Evolutionary conservation across 2,113 vertebrate species (phyloP).

Genomic region (Sprattus sprattus): DNA sequence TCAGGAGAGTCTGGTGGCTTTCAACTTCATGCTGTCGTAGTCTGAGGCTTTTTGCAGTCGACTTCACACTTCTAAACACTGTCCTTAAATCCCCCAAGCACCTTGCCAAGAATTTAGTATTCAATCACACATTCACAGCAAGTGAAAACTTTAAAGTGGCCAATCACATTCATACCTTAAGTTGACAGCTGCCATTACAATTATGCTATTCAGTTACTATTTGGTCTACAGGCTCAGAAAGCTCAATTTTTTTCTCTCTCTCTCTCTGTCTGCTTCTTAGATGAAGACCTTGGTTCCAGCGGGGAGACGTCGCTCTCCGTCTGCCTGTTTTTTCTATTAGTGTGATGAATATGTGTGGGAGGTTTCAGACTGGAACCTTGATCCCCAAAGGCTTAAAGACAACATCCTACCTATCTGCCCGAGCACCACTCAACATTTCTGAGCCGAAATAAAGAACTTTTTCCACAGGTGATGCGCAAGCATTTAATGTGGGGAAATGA

Average conservation of each 20-base stretch:
- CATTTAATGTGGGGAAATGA: not conserved
- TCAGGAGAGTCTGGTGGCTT: not conserved
- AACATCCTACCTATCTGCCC: slow-evolving; percentile 68
- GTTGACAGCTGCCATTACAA: slow-evolving; percentile 1
- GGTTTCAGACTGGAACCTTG: slow-evolving; percentile 68
- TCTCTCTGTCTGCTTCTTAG: not conserved
- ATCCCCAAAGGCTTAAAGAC: slow-evolving; percentile 62
- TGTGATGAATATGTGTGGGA: slow-evolving; percentile 69
- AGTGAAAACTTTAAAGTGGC: slow-evolving; percentile 1
- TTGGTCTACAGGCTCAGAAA: not conserved
- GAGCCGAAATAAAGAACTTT: slow-evolving; percentile 8
- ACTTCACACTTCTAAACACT: not conserved
- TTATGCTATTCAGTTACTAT: not conserved
- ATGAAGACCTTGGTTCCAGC: not conserved
- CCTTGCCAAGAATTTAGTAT: not conserved
- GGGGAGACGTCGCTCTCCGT: not conserved
- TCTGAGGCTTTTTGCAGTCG: not conserved
- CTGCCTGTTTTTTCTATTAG: slow-evolving; percentile 71
- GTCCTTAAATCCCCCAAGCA: not conserved
- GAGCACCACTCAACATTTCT: slow-evolving; percentile 56
- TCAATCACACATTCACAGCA: slow-evolving; percentile 12
- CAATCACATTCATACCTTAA: not conserved
- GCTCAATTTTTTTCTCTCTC: not conserved
- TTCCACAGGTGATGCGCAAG: not conserved
- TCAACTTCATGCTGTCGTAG: not conserved